Base-by-base conservation (phyloP, 2,888 invertebrate species). In the Pristionchus entomophagus region DNA sequence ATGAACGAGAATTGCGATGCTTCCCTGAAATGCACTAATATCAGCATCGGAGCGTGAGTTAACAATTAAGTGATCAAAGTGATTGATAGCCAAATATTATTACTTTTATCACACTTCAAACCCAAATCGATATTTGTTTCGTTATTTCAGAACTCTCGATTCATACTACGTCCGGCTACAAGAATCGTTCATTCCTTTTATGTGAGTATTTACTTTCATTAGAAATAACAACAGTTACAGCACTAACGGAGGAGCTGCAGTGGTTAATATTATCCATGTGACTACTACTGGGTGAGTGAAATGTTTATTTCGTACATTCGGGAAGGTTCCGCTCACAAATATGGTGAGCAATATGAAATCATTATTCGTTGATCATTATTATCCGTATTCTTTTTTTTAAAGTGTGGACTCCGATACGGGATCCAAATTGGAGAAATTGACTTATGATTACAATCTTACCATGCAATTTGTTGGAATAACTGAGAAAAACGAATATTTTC, bases 381-480 rank as follows among this genome's bases (percentile, higher is more conserved):
- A n/a, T 4, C 45, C 6, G 14, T 14, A 10, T n/a, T n/a, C n/a
- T n/a, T n/a, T n/a, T n/a, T 14, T 4, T 22, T 84, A 29, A 45
- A 84, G 83, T 49, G 83, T 84, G 8, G 62, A 62, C 32, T 19
- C 19, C 8, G 1, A 65, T 22, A 45, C n/a, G n/a, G 83, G 83
- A 41, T 0, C 26, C 2, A 29, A 26, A 5, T 14, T 41, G 8
- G 17, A 22, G 26, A 56, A 5, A 8, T 0, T 62, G 8, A 19
- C 26, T 1, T 4, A 65, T 12, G 22, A 35, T 0, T 65, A 29
- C 49, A 29, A 0, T 12, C 5, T 65, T 0, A 4, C 22, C 41
- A 65, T 84, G 62, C 0, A 19, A 32, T 35, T 53, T 29, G n/a
- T 84, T 22, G 83, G 83, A 84, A 84, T 84, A 0, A 84, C 83